These are phyloP conservation scores for Pseudopipra pipra DNA, from an alignment of 2,113 vertebrate genomes.

Conservation along the genomic window DNA sequence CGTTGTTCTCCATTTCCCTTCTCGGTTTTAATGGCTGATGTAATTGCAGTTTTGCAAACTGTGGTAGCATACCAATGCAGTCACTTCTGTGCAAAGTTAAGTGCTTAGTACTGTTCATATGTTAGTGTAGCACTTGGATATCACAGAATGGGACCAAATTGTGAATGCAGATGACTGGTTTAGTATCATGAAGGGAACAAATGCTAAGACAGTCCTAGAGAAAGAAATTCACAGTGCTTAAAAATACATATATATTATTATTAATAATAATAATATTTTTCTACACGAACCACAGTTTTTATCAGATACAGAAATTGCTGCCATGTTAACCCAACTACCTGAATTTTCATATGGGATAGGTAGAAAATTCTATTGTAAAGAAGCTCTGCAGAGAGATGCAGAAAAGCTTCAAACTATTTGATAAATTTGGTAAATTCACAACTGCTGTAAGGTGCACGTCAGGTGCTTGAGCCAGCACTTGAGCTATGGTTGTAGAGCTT, in stretches of 20 bases:
- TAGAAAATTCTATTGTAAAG: neutral
- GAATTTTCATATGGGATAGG: neutral
- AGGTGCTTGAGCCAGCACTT: neutral
- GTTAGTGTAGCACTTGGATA: fast-evolving
- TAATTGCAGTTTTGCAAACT: neutral
- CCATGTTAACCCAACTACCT: neutral
- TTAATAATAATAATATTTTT: neutral
- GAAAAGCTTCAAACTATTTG: neutral
- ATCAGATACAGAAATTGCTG: neutral
- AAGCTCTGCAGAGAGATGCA: neutral
- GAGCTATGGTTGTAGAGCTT: neutral
- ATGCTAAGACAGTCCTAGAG: neutral
- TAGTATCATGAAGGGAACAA: neutral
- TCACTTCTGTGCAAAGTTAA: neutral
- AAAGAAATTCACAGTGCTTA: neutral
- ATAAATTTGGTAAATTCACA: neutral
- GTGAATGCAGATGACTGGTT: neutral
- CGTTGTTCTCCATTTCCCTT: neutral
- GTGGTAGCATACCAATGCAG: neutral
- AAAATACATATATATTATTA: neutral
- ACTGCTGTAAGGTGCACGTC: neutral
- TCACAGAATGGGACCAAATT: neutral
- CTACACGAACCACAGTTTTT: neutral
- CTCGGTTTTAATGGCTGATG: slow-evolving; percentile 4
- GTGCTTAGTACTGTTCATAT: neutral